Evolutionary conservation across 2,797 vertebrate genomes (phyloP), one percentile per base, ranked within the genome.

Genomic region (Thaleichthys pacificus): DNA sequence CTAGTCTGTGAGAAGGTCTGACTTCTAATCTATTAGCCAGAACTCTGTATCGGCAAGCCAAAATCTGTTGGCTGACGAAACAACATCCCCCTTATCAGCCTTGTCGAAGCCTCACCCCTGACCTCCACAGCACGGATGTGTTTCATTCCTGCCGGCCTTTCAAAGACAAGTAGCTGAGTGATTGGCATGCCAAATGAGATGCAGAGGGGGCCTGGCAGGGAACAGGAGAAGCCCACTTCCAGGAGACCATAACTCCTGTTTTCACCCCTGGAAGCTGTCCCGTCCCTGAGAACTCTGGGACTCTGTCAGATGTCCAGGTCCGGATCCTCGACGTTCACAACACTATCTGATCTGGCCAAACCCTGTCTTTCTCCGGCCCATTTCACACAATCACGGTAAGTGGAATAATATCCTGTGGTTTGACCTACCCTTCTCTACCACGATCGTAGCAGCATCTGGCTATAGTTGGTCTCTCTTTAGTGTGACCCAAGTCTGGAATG

Each of bases 101-200:
- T 69, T 81, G 72, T 76, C 70, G 70, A 64, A 60, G 67, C 42
- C 5, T 69, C 19, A 22, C 19, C 56, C 42, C 66, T 77, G 64
- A 76, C 72, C 65, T 61, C 22, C 9, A 42, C 30, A 26, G 49
- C 0, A 28, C 51, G 14, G 35, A 71, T 69, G 56, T 1, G 6
- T 58, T 21, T 58, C 61, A 42, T 54, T n/a, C 67, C 77, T 64
- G 42, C 69, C 19, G 47, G 35, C 12, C 1, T 56, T 69, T 74
- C 19, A 51, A 35, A 75, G 22, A 11, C 71, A 51, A 51, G 68
- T 22, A 60, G 14, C 70, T 58, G 61, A 21, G 64, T 72, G 79
- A 82, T 24, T 73, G 79, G 35, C 72, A 67, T 74, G 74, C 68
- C 75, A 85, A 80, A 85, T 71, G 67, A 70, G 28, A 80, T 67